phyloP scores from a whole-genome alignment of 2,888 invertebrate species.

The Latheticus oryzae region DNA sequence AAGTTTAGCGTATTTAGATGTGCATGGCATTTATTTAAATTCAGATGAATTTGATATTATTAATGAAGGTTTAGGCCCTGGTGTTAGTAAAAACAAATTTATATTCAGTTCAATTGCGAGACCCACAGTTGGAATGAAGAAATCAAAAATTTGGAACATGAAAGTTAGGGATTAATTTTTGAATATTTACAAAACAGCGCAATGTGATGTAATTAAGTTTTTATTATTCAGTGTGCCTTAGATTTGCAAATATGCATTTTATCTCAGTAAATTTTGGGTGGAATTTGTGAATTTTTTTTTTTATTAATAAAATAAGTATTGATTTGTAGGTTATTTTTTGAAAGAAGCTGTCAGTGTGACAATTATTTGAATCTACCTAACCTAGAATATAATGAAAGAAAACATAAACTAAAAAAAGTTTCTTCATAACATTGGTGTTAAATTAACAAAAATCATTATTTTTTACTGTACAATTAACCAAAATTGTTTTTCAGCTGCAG shows the following conservation, averaged over 20 bases:
- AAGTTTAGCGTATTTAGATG: conserved; percentile 79
- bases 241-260: neutral
- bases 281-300: no score
- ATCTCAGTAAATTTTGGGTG: no score
- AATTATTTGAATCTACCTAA: no score
- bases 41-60: conserved; percentile 68
- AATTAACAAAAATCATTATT: no score
- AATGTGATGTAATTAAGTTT: conserved; percentile 22
- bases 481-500: no score
- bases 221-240: conserved; percentile 14
- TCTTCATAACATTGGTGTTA: no score
- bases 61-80: conserved; percentile 68
- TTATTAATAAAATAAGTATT: no score
- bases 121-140: conserved; percentile 87
- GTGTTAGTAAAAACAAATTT: conserved; percentile 78
- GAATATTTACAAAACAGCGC: conserved; percentile 10
- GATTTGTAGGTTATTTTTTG: no score
- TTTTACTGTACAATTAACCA: no score
- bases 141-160: conserved; percentile 92
- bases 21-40: conserved; percentile 86
- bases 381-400: no score
- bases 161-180: conserved; percentile 78
- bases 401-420: no score
- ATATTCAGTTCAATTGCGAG: conserved; percentile 88
- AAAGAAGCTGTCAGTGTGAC: no score